A percentile compares a stretch with the other conserved stretches of the same genome.
phyloP scores from a whole-genome alignment of 2,797 vertebrate species.

The Muscicapa striata region DNA sequence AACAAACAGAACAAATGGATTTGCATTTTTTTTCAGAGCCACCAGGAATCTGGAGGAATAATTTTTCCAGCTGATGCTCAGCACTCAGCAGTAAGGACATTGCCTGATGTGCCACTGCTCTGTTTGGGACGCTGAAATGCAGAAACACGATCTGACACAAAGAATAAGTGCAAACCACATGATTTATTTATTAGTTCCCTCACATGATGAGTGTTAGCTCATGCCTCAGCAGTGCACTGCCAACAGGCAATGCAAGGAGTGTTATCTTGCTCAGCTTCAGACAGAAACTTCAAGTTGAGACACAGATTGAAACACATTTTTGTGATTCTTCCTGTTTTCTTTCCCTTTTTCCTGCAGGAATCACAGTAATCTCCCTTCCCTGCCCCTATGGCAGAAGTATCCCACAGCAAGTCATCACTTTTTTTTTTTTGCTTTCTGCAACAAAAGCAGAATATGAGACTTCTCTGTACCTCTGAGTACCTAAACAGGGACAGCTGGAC shows the following conservation, averaged over 20 bases:
- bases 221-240: background rate
- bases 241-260: background rate
- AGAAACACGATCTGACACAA: background rate
- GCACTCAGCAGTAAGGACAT: background rate
- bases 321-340: background rate
- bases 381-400: background rate
- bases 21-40: background rate
- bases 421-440: background rate
- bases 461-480: background rate
- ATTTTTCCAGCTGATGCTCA: background rate
- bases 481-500: background rate
- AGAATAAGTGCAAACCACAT: background rate
- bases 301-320: background rate
- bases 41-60: background rate
- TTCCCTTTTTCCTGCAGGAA: background rate
- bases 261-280: background rate
- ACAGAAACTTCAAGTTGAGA: background rate
- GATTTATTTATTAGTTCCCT: background rate
- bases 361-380: background rate
- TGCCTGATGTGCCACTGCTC: background rate
- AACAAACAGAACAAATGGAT: background rate
- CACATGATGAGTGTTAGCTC: background rate
- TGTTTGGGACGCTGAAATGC: background rate
- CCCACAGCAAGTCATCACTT: background rate
- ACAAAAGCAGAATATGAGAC: background rate